A percentile compares a stretch with the other conserved stretches of the same genome.
phyloP scores from a whole-genome alignment of 2,797 vertebrate species.

The Necrosyrtes monachus region DNA sequence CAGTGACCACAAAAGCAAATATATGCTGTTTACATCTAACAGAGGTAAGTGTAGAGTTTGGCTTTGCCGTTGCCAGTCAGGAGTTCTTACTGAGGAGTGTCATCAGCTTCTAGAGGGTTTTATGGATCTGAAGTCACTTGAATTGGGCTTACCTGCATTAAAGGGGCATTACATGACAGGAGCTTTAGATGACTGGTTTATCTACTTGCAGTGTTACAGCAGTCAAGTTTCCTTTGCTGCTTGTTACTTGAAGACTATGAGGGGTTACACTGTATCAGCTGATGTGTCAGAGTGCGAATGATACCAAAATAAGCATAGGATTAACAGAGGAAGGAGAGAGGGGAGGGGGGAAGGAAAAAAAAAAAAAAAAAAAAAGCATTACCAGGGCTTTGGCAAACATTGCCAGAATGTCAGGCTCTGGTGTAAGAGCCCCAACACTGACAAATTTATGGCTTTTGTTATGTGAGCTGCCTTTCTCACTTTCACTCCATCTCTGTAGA shows the following conservation, averaged over 20 bases:
- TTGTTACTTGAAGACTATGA: constrained; percentile 34
- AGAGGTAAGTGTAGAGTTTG: not conserved
- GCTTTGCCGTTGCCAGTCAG: constrained; percentile 35
- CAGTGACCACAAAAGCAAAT: not conserved
- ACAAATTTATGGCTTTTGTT: not conserved
- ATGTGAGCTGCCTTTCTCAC: not conserved
- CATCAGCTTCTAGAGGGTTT: constrained; percentile 77
- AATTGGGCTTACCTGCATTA: constrained; percentile 76
- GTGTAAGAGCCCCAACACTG: not conserved
- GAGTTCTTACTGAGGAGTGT: constrained; percentile 66
- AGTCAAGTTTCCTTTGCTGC: constrained; percentile 60
- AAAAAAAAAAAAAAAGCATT: not conserved
- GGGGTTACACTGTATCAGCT: constrained; percentile 10
- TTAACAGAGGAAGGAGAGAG: not conserved
- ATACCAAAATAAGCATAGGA: constrained; percentile 29
- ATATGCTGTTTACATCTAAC: not conserved
- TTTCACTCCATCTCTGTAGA: not conserved
- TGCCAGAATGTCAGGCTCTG: not conserved
- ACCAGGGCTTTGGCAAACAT: not conserved
- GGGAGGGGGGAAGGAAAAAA: no score
- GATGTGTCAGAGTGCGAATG: constrained; percentile 16
- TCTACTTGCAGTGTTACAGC: constrained; percentile 70
- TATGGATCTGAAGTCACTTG: constrained; percentile 77
- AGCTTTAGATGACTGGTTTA: constrained; percentile 75
- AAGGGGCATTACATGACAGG: constrained; percentile 74